Percentiles rank a stretch among this genome's conserved stretches.
Evolutionary conservation across 2,797 vertebrate species (phyloP).

Genomic region (Mormyrops attenuatus): DNA sequence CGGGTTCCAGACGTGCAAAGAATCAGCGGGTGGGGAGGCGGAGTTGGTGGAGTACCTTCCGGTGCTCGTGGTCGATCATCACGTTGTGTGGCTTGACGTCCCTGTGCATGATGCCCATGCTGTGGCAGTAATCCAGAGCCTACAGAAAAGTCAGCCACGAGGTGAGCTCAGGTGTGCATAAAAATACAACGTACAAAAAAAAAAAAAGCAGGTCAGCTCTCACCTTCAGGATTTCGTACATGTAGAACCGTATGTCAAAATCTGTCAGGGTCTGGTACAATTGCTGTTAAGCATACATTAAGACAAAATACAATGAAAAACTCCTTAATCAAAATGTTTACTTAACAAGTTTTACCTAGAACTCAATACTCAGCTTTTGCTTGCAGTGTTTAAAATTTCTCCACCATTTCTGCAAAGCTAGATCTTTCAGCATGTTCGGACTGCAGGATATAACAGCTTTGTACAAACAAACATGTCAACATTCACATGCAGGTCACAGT

Average conservation of each 20-base stretch:
- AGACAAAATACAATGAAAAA: background rate
- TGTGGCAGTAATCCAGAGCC: conserved; percentile 60
- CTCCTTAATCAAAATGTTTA: background rate
- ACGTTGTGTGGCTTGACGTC: conserved; percentile 65
- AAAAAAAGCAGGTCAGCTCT: background rate
- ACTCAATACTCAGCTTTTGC: background rate
- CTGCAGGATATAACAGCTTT: background rate
- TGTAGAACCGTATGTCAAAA: conserved; percentile 18
- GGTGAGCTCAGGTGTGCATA: background rate
- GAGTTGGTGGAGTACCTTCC: conserved; percentile 49
- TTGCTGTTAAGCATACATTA: background rate
- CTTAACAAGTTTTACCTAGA: background rate
- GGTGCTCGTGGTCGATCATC: conserved; percentile 64
- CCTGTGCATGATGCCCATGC: conserved; percentile 65
- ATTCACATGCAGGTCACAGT: background rate
- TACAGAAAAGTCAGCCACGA: conserved; percentile 15
- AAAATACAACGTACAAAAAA: background rate
- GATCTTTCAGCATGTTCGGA: background rate
- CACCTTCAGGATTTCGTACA: conserved; percentile 19
- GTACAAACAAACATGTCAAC: background rate
- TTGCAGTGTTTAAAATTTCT: background rate
- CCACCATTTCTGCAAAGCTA: background rate
- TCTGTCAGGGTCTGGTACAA: conserved; percentile 22
- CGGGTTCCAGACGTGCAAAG: background rate
- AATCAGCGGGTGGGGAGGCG: background rate